Base-by-base conservation (phyloP, 2,797 vertebrate species). In the Rhinatrema bivittatum region DNA sequence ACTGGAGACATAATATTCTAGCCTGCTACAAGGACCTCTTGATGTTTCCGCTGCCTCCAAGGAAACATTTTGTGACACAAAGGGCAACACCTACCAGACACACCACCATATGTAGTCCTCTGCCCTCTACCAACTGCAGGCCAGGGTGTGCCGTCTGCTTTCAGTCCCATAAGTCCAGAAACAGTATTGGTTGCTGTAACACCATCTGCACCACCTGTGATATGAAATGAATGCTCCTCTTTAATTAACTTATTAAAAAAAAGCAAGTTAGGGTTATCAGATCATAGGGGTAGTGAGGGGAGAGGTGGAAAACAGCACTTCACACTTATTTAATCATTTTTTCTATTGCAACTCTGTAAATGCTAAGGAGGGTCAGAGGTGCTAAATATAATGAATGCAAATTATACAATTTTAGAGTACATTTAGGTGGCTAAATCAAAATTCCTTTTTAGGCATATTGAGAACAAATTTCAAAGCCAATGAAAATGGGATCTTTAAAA, bases 181-280 rank as follows among this genome's bases (percentile, higher is more conserved):
- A 96, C 90, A 0, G 91, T 94, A 73, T 94, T 95, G 49, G 88
- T 92, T 58, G 91, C 91, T 27, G 91, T 94, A 26, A 95, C 86
- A n/a, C 92, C 90, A 64, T 91, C 86, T 47, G 90, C 90, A 2
- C 87, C 85, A 37, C 90, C 91, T 95, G 39, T 18, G 40, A 51
- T 45, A 48, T 23, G 25, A 67, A 55, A 52, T 19, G 0, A 1
- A 44, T 16, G 24, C 29, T 40, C 27, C 10, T 23, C 29, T 29
- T 62, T 51, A 53, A 44, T 43, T 50, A 32, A 2, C 27, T 10
- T 31, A 29, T 49, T 4, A 20, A 28, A 52, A 45, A 47, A 10
- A 35, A 32, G 13, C 27, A 25, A 37, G 30, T 1, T 4, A 9
- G 8, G 4, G 12, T 13, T 30, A n/a, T 39, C n/a, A n/a, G n/a